Conservation (phyloP, 2,113 vertebrate species). For the Callaeas wilsoni region DNA sequence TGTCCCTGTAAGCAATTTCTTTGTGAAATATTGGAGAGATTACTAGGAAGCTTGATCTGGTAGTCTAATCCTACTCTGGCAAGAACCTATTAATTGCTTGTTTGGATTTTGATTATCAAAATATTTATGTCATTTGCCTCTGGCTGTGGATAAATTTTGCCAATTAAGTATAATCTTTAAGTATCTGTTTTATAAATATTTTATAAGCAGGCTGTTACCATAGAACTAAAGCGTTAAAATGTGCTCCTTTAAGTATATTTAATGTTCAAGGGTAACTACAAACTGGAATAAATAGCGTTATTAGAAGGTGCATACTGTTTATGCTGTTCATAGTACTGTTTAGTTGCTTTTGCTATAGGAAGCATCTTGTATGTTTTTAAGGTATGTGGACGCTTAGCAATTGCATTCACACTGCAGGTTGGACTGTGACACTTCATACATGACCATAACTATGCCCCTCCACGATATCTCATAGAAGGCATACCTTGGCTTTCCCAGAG, state of each 20-base stretch:
- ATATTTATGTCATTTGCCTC: slow-evolving; percentile 50
- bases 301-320: slow-evolving; percentile 25
- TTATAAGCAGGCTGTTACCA: slow-evolving; percentile 42
- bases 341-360: slow-evolving; percentile 50
- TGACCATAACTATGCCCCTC: slow-evolving; percentile 49
- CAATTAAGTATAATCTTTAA: slow-evolving; percentile 49
- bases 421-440: slow-evolving; percentile 61
- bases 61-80: slow-evolving; percentile 54
- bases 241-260: slow-evolving; percentile 32
- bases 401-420: slow-evolving; percentile 62
- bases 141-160: slow-evolving; percentile 43
- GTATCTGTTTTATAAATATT: slow-evolving; percentile 54
- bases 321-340: slow-evolving; percentile 34
- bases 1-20: slow-evolving; percentile 87
- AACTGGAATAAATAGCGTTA: slow-evolving; percentile 9
- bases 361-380: slow-evolving; percentile 35
- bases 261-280: slow-evolving; percentile 31
- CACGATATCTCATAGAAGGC: neutral
- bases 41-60: slow-evolving; percentile 32
- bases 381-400: slow-evolving; percentile 43
- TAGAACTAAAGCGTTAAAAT: slow-evolving; percentile 26
- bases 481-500: neutral
- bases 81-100: slow-evolving; percentile 54
- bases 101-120: slow-evolving; percentile 56
- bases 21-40: slow-evolving; percentile 39